phyloP scores from a whole-genome alignment of 1,140 invertebrate species.

The Archegozetes longisetosus region DNA sequence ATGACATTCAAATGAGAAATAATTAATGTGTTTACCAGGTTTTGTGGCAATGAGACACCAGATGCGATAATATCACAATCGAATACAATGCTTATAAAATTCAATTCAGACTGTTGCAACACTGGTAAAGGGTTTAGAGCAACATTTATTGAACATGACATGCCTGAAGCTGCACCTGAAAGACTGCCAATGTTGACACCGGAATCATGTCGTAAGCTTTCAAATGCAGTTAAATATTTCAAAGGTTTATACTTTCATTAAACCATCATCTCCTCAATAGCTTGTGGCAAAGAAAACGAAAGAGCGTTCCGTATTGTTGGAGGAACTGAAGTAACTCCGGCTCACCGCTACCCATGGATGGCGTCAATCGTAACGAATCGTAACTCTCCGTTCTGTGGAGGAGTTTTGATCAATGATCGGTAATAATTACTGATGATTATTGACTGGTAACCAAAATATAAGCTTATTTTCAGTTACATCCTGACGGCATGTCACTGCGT shows the following conservation, averaged over 20 bases:
- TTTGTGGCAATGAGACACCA: background rate
- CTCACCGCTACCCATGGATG: conserved; percentile 9
- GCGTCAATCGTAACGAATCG: background rate
- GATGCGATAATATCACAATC: background rate
- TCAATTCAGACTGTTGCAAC: background rate
- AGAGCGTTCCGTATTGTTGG: conserved; percentile 2
- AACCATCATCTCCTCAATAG: background rate
- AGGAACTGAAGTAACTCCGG: background rate
- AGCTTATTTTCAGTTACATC: background rate
- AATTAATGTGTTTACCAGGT: too few relatives aligned
- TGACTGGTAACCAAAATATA: background rate
- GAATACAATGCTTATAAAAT: background rate
- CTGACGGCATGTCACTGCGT: conserved; percentile 5
- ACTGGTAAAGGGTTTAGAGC: background rate
- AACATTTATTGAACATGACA: background rate
- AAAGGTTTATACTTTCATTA: background rate
- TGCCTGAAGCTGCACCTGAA: background rate
- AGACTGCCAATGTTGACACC: background rate
- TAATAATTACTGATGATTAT: background rate
- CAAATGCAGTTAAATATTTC: background rate
- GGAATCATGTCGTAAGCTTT: background rate
- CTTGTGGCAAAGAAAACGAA: conserved; percentile 7
- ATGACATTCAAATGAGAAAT: background rate
- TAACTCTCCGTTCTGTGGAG: background rate
- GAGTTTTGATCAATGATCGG: background rate